Conservation (phyloP, 2,113 vertebrate genomes). For the Amia ocellicauda region DNA sequence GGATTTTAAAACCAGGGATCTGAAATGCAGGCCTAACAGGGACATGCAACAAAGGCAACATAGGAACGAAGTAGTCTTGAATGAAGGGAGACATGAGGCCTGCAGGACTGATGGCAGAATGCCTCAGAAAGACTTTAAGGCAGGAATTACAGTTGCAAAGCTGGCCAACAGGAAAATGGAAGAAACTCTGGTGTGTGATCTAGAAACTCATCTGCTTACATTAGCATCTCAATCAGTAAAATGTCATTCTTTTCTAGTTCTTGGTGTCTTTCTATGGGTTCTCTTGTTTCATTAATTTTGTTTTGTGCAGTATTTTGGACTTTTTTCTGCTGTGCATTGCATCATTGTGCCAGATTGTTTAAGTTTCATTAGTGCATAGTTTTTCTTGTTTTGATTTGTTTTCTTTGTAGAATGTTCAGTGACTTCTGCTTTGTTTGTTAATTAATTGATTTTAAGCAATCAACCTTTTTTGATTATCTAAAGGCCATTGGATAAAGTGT, state of each 20-base stretch:
- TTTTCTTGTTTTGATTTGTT: constrained; percentile 42
- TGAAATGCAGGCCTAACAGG: constrained; percentile 51
- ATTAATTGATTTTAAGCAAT: not conserved
- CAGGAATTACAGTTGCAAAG: constrained; percentile 64
- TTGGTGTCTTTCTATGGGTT: constrained; percentile 52
- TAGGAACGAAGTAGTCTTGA: constrained; percentile 58
- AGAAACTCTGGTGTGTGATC: constrained; percentile 88
- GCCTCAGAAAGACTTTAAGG: constrained; percentile 69
- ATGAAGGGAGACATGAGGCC: constrained; percentile 64
- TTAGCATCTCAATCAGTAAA: constrained; percentile 65
- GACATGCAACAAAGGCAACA: constrained; percentile 39
- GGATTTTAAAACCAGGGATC: constrained; percentile 57
- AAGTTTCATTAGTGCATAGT: constrained; percentile 20
- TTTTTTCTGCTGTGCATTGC: constrained; percentile 54
- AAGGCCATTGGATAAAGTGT: constrained; percentile 74
- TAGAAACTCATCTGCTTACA: constrained; percentile 69
- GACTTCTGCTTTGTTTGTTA: constrained; percentile 17
- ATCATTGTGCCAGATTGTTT: constrained; percentile 39
- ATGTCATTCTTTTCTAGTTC: constrained; percentile 54
- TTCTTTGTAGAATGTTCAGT: constrained; percentile 53
- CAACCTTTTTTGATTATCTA: constrained; percentile 57
- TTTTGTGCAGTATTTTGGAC: constrained; percentile 26
- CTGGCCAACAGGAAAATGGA: constrained; percentile 68
- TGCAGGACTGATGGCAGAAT: constrained; percentile 64
- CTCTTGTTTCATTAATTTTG: constrained; percentile 40